Evolutionary conservation across 2,113 vertebrate species (phyloP).

Genomic region (Cephalopholis sonnerati): DNA sequence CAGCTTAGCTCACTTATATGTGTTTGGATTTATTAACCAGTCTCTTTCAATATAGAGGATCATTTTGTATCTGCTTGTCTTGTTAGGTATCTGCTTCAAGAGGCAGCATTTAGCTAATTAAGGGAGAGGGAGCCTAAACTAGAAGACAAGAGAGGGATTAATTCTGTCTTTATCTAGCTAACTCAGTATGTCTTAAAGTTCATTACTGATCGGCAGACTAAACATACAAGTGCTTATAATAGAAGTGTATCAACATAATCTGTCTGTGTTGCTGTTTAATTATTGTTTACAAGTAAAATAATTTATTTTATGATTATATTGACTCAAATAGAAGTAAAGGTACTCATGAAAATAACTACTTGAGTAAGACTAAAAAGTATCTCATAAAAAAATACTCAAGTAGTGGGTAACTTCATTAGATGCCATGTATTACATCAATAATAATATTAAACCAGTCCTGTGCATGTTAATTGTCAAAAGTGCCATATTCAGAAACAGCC

Average conservation of each 20-base stretch:
- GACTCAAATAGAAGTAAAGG: no score
- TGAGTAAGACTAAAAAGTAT: no score
- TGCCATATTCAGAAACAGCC: no score
- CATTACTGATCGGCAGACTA: slow-evolving; percentile 5
- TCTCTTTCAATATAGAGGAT: slow-evolving; percentile 27
- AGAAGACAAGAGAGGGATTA: slow-evolving; percentile 4
- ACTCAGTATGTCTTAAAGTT: not conserved
- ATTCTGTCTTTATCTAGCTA: slow-evolving; percentile 1
- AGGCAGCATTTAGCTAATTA: slow-evolving; percentile 29
- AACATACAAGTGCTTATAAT: slow-evolving; percentile 3
- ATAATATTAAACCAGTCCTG: no score
- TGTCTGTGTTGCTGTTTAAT: not conserved
- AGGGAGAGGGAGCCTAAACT: not conserved
- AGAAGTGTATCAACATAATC: not conserved
- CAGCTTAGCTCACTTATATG: slow-evolving; percentile 45
- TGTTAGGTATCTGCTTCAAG: slow-evolving; percentile 11
- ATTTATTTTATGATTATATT: no score
- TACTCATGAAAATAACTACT: no score
- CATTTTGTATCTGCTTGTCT: slow-evolving; percentile 33
- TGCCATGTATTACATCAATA: no score
- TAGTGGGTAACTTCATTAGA: no score
- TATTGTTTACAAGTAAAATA: not conserved
- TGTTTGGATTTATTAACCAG: slow-evolving; percentile 51
- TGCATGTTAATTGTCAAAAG: no score
- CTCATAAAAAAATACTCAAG: no score